Evolutionary conservation across 2,113 vertebrate species (phyloP), one percentile per base, ranked within the genome.

Genomic region (Ovis canadensis): DNA sequence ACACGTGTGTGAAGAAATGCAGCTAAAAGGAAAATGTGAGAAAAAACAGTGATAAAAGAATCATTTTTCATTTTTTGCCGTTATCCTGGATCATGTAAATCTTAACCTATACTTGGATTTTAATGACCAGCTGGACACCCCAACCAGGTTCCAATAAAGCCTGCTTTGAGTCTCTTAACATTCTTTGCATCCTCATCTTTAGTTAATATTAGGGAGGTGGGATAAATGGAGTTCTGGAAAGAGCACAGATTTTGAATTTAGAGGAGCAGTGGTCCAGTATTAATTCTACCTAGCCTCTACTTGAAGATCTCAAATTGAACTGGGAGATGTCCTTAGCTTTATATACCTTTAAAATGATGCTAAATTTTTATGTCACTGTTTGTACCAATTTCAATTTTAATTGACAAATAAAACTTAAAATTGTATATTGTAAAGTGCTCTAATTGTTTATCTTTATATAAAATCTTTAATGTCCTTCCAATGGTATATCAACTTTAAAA

Each of bases 321-420:
- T 31, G 88, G 7, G 59, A 50, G 19, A 85, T 62, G 2, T 2
- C 1, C 13, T 54, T 60, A 48, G 3, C 17, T 60, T 88, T 85
- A 7, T 50, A 25, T 43, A 94, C 7, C 5, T 91, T 14, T 40
- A 88, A 83, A 95, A 85, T 71, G 5, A 86, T 55, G 62, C 82
- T 64, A 94, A 93, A 50, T 6, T 90, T 95, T 67, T 48, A 15
- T 55, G 60, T 27, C 3, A 74, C 5, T 50, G 23, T 45, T 80
- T 93, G 4, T 71, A 87, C 16, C 7, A 50, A 92, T 55, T 96
- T 83, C 15, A 67, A 43, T 82, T 96, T 97, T 80, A 88, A 33
- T 96, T 80, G 60, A 45, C 8, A 90, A 80, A 91, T 27, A 84
- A 55, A 85, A 54, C 8, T 93, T 93, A 88, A 52, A 85, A 50